Conservation (phyloP, 2,888 invertebrate genomes). For the Lasius platythorax region DNA sequence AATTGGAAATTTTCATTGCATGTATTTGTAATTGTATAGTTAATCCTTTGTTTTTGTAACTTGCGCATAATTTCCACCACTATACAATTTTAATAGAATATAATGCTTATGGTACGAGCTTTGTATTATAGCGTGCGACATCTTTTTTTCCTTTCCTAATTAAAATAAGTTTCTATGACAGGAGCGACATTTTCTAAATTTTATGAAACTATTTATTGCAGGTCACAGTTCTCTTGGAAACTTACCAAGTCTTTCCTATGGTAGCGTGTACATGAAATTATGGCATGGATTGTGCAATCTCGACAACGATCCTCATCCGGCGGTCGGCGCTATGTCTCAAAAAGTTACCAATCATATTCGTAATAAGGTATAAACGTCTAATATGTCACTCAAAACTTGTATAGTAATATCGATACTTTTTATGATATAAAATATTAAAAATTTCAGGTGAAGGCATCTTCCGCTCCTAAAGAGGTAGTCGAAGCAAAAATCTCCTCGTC, state of each 20-base stretch:
- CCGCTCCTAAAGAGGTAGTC: constrained; percentile 84
- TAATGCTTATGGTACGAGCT: constrained; percentile 56
- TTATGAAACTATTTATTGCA: constrained; percentile 66
- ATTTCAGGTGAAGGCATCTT: constrained; percentile 85
- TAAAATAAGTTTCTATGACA: not conserved
- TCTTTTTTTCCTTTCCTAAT: constrained; percentile 20
- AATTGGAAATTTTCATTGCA: constrained; percentile 72
- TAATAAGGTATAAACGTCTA: constrained; percentile 88
- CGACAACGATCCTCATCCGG: constrained; percentile 95
- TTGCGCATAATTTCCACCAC: constrained; percentile 33
- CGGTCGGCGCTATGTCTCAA: constrained; percentile 92
- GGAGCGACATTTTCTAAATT: not conserved
- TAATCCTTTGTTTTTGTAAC: not conserved
- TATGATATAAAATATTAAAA: not conserved
- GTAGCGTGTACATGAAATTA: constrained; percentile 95
- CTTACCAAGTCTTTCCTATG: constrained; percentile 88
- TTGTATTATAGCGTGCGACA: constrained; percentile 44
- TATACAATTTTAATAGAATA: constrained; percentile 25
- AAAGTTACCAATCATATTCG: constrained; percentile 93
- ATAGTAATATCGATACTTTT: not conserved
- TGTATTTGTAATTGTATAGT: constrained; percentile 48
- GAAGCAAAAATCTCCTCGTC: constrained; percentile 86
- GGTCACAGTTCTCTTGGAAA: constrained; percentile 86
- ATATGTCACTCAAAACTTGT: not conserved
- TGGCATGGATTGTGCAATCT: constrained; percentile 94